Percentiles rank a stretch among this genome's conserved stretches.
phyloP scores from a whole-genome alignment of 2,797 vertebrate species.

The Paguma larvata region DNA sequence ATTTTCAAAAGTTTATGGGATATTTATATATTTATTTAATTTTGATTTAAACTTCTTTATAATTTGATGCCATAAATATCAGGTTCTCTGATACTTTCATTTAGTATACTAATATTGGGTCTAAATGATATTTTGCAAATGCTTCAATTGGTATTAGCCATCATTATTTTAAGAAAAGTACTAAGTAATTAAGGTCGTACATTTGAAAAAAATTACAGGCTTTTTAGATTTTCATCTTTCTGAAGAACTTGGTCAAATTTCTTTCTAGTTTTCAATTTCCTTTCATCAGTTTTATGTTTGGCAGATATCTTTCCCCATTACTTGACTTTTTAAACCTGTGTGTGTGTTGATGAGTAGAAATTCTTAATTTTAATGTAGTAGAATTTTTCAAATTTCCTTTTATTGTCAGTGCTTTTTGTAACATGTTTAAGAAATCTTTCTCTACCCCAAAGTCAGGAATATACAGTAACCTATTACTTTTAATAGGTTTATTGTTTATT shows the following conservation, averaged over 20 bases:
- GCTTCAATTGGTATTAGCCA: not conserved
- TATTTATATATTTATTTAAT: not conserved
- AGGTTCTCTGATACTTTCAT: slow-evolving; percentile 12
- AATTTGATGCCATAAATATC: not conserved
- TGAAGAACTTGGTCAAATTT: not conserved
- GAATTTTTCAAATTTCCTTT: not conserved
- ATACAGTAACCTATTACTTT: not conserved
- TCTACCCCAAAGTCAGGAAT: not conserved
- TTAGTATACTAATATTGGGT: not conserved
- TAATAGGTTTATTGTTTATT: not conserved
- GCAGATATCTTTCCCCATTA: not conserved
- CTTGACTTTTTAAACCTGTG: not conserved
- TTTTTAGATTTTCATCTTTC: not conserved
- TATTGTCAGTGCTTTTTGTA: slow-evolving; percentile 3
- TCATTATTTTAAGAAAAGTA: not conserved
- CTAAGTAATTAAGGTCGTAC: not conserved
- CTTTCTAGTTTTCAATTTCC: not conserved
- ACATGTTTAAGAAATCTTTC: slow-evolving; percentile 24
- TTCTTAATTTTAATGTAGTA: slow-evolving; percentile 28
- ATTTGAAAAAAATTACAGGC: not conserved
- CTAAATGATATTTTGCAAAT: not conserved
- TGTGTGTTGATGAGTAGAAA: not conserved
- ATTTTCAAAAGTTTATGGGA: not conserved
- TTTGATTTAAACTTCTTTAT: slow-evolving; percentile 43
- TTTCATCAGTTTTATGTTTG: not conserved